Conservation (phyloP, 2,113 vertebrate genomes). For the Leptobrachium leishanense region DNA sequence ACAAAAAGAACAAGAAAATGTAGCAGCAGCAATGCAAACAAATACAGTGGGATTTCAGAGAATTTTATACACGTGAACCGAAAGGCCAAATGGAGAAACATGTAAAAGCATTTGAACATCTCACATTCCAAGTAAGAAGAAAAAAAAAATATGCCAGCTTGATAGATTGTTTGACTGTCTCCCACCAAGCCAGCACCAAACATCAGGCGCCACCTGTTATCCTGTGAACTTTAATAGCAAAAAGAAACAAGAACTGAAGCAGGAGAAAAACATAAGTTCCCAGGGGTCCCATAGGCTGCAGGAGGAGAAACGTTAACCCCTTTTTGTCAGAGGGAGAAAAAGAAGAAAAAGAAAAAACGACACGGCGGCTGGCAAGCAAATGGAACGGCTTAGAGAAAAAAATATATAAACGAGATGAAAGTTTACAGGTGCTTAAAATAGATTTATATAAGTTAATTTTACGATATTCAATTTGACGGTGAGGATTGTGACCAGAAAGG, state of each 20-base stretch:
- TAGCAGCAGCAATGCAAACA: too few species aligned
- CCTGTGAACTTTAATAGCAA: neutral
- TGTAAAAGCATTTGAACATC: slow-evolving; percentile 50
- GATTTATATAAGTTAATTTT: too few species aligned
- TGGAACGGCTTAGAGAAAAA: too few species aligned
- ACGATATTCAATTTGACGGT: too few species aligned
- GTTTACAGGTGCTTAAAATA: too few species aligned
- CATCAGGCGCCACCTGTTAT: slow-evolving; percentile 58
- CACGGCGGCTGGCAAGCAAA: too few species aligned
- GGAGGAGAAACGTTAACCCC: neutral
- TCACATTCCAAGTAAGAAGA: slow-evolving; percentile 36
- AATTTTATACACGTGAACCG: slow-evolving; percentile 59
- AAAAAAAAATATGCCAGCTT: slow-evolving; percentile 43
- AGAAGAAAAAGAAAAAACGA: too few species aligned
- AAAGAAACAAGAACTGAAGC: slow-evolving; percentile 31
- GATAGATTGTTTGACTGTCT: slow-evolving; percentile 46
- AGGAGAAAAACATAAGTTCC: slow-evolving; percentile 18
- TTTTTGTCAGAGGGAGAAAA: too few species aligned
- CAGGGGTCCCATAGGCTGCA: neutral
- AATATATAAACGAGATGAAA: too few species aligned
- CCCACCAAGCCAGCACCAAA: slow-evolving; percentile 41
- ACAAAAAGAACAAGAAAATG: slow-evolving; percentile 30
- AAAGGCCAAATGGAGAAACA: slow-evolving; percentile 55
- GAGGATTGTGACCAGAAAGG: too few species aligned
- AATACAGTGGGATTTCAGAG: slow-evolving; percentile 37